Evolutionary conservation across 2,797 vertebrate species (phyloP).

Genomic region (Rousettus madagascariensis): DNA sequence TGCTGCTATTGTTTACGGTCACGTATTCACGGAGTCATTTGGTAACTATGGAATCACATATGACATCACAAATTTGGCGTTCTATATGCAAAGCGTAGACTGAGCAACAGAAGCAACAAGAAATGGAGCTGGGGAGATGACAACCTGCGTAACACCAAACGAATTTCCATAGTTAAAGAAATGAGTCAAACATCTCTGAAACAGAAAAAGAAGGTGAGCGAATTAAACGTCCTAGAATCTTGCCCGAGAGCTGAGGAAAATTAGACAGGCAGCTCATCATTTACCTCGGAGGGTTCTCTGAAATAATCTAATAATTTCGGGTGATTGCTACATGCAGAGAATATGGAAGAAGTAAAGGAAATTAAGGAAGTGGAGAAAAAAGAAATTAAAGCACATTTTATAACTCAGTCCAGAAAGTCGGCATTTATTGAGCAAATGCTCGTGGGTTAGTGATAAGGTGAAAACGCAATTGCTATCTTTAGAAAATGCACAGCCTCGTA

Average conservation of each 20-base stretch:
- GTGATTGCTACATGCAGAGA: background rate
- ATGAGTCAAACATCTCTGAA: constrained; percentile 73
- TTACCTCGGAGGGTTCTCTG: background rate
- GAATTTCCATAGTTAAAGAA: constrained; percentile 21
- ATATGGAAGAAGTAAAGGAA: background rate
- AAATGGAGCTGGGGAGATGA: constrained; percentile 51
- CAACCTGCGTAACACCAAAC: constrained; percentile 59
- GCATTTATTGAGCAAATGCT: background rate
- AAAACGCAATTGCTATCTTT: background rate
- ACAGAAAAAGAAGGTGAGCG: constrained; percentile 72
- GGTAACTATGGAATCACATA: constrained; percentile 35
- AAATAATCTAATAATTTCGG: background rate
- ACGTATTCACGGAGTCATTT: background rate
- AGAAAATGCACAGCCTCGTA: background rate
- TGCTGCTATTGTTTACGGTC: background rate
- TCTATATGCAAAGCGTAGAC: constrained; percentile 19
- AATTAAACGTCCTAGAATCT: background rate
- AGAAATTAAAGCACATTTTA: background rate
- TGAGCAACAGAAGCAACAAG: constrained; percentile 42
- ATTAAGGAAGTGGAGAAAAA: background rate
- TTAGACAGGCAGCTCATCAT: background rate
- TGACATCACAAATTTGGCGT: constrained; percentile 65
- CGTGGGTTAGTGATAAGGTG: background rate
- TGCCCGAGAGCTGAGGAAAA: background rate
- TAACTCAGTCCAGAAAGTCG: background rate